Conservation (phyloP, 1,140 invertebrate species). For the Episyrphus balteatus region DNA sequence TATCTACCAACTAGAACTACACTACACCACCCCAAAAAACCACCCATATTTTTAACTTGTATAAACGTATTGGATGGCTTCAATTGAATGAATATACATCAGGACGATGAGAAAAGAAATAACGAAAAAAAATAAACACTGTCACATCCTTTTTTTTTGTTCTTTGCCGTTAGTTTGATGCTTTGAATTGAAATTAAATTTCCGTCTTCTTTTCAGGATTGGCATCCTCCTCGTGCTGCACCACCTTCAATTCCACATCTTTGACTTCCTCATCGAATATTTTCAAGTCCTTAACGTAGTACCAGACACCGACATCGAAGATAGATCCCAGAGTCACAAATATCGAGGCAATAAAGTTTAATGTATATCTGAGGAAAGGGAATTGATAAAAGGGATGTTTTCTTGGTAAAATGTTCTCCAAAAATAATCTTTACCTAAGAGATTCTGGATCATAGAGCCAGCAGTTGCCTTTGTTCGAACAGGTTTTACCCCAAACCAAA, state of each 20-base stretch:
- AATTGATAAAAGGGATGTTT: neutral
- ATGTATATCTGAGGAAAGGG: conserved; percentile 36
- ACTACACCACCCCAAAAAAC: no score
- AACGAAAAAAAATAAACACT: no score
- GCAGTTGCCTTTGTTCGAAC: conserved; percentile 58
- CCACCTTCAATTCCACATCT: conserved; percentile 31
- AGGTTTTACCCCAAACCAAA: conserved; percentile 63
- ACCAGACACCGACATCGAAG: conserved; percentile 56
- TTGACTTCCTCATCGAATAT: conserved; percentile 57
- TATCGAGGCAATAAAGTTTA: conserved; percentile 55
- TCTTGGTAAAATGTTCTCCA: neutral
- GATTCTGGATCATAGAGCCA: conserved; percentile 58
- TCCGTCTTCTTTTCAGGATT: conserved; percentile 30
- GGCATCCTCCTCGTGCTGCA: conserved; percentile 27
- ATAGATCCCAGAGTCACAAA: conserved; percentile 52
- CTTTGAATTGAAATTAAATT: conserved; percentile 17
- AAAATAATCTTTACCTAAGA: conserved; percentile 41
- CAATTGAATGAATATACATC: no score
- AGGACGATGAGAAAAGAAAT: no score
- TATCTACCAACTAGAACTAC: no score
- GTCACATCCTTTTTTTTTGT: no score
- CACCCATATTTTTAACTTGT: no score
- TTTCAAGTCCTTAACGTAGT: conserved; percentile 55
- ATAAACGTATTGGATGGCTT: no score
- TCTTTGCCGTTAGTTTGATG: no score